Evolutionary conservation across 2,797 vertebrate genomes (phyloP).

Genomic region (Caiman crocodilus): DNA sequence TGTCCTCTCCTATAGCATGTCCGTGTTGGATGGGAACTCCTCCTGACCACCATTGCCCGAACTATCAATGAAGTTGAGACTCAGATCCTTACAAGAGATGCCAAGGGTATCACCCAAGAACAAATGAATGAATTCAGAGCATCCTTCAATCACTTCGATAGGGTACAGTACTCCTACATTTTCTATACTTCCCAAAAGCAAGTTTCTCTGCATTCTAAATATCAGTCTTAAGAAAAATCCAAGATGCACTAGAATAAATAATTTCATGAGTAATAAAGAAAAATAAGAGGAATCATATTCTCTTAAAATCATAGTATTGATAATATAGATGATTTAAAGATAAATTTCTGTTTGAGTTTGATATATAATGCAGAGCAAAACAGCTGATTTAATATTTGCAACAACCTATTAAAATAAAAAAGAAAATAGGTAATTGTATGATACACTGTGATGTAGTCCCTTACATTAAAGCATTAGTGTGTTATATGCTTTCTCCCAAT

Average conservation of each 20-base stretch:
- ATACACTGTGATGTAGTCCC: background rate
- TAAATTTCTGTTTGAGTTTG: background rate
- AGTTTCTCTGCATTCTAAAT: background rate
- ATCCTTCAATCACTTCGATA: slow-evolving; percentile 98
- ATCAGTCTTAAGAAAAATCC: background rate
- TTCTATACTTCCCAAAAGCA: slow-evolving; percentile 1
- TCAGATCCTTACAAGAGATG: slow-evolving; percentile 97
- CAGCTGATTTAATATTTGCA: background rate
- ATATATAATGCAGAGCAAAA: background rate
- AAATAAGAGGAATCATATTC: background rate
- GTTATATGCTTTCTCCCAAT: background rate
- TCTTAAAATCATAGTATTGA: background rate
- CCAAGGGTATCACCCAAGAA: slow-evolving; percentile 98
- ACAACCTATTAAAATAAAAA: slow-evolving; percentile 21
- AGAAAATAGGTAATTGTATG: background rate
- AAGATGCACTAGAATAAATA: background rate
- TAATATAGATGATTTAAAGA: background rate
- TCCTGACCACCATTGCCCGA: slow-evolving; percentile 95
- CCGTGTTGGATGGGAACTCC: slow-evolving; percentile 96
- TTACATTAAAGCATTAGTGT: slow-evolving; percentile 16
- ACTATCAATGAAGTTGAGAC: slow-evolving; percentile 99
- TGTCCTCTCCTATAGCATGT: slow-evolving; percentile 86
- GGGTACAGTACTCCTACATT: slow-evolving; percentile 84
- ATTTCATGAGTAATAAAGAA: background rate
- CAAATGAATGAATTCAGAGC: slow-evolving; percentile 98